These are phyloP conservation scores for Cerastoderma edule DNA, from an alignment of 2,888 invertebrate genomes.

Conservation along the genomic window DNA sequence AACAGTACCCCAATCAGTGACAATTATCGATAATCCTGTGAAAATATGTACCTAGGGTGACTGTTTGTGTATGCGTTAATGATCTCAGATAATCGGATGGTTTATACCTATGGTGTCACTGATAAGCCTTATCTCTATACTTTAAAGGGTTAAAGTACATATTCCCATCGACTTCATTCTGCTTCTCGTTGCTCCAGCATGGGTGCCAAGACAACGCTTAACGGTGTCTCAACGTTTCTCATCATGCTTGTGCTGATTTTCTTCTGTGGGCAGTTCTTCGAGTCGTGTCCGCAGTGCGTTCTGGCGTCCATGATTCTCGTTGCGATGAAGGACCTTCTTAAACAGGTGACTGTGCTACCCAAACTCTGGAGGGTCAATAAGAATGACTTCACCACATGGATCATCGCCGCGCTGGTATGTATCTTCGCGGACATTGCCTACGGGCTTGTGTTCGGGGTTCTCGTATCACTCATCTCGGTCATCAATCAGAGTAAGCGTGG, in stretches of 20 bases:
- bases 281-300: conserved; percentile 76
- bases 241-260: conserved; percentile 76
- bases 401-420: conserved; percentile 60
- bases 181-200: conserved; percentile 70
- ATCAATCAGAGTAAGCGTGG: conserved; percentile 75
- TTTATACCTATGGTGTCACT: too few species aligned
- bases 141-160: conserved; percentile 73
- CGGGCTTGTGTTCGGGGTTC: conserved; percentile 77
- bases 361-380: conserved; percentile 90
- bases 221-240: conserved; percentile 68
- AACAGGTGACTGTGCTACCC: conserved; percentile 88
- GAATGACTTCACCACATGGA: conserved; percentile 87
- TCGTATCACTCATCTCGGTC: conserved; percentile 72
- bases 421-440: conserved; percentile 78
- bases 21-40: too few species aligned
- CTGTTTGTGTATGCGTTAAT: too few species aligned
- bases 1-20: too few species aligned
- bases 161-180: conserved; percentile 80
- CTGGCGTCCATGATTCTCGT: conserved; percentile 84
- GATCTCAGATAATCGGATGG: too few species aligned
- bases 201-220: conserved; percentile 73
- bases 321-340: conserved; percentile 83
- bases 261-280: conserved; percentile 75
- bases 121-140: too few species aligned
- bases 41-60: too few species aligned